Percentiles rank a stretch among this genome's conserved stretches.
These are phyloP conservation scores for Notiomystis cincta DNA, from an alignment of 2,113 vertebrate genomes.

Conservation along the genomic window DNA sequence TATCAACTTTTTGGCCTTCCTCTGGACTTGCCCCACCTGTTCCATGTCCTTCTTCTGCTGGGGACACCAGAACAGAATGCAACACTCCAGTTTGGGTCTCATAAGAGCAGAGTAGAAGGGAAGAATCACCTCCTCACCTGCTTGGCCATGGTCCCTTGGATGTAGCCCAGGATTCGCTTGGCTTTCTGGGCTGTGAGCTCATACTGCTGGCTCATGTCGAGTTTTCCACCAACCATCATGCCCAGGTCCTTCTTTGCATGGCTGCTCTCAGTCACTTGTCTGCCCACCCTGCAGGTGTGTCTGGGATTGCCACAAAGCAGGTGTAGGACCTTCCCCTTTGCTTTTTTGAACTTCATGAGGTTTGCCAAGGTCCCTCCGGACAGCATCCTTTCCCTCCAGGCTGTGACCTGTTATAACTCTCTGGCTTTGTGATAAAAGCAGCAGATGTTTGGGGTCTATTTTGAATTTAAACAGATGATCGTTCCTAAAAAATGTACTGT, in stretches of 20 bases:
- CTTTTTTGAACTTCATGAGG: not conserved
- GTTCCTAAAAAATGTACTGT: not conserved
- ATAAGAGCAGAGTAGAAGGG: not conserved
- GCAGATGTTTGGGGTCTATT: not conserved
- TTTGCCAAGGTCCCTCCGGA: not conserved
- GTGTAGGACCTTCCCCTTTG: not conserved
- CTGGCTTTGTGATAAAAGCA: not conserved
- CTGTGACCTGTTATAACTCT: not conserved
- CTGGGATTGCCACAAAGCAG: not conserved
- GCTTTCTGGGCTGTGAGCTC: not conserved
- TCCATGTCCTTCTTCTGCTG: not conserved
- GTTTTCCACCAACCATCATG: not conserved
- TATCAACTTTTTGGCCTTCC: not conserved
- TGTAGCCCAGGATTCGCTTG: not conserved
- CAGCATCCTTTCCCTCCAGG: not conserved
- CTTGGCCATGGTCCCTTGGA: not conserved
- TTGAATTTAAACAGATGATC: not conserved
- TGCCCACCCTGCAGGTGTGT: not conserved
- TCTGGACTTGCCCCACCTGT: not conserved
- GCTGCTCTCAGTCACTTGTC: not conserved
- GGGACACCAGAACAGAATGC: not conserved
- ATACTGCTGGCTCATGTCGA: accelerated
- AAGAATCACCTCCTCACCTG: not conserved
- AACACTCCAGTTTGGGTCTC: not conserved
- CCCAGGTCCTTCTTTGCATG: not conserved